Conservation (phyloP, 2,113 vertebrate species). For the Merops nubicus region DNA sequence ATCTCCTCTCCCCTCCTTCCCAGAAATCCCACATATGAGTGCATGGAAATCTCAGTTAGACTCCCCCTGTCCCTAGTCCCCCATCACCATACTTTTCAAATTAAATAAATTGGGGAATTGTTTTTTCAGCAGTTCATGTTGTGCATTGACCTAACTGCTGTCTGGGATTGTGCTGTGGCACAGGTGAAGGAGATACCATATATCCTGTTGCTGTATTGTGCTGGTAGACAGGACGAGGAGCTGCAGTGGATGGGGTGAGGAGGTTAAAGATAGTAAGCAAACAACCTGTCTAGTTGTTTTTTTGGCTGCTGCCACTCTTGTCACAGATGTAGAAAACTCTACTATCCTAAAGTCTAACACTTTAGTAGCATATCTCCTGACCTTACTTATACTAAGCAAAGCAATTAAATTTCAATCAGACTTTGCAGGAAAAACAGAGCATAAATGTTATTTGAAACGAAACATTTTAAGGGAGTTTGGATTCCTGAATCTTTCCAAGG, state of each 20-base stretch:
- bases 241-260: neutral
- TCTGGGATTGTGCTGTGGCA: neutral
- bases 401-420: neutral
- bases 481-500: neutral
- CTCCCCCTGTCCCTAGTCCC: rapidly evolving
- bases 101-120: neutral
- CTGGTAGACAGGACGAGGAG: neutral
- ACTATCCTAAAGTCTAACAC: neutral
- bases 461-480: neutral
- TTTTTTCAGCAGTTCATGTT: neutral
- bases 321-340: neutral
- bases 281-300: neutral
- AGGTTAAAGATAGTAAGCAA: neutral
- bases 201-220: neutral
- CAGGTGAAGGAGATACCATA: neutral
- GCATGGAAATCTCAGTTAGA: neutral
- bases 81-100: rapidly evolving
- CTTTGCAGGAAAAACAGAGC: neutral
- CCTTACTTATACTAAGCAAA: neutral
- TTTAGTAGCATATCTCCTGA: neutral
- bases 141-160: neutral
- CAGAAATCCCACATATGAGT: neutral
- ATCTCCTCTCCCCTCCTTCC: rapidly evolving
- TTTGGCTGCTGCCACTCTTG: neutral
- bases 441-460: neutral